Evolutionary conservation across 2,113 vertebrate species (phyloP), one percentile per base, ranked within the genome.

Genomic region (Salvelinus namaycush): DNA sequence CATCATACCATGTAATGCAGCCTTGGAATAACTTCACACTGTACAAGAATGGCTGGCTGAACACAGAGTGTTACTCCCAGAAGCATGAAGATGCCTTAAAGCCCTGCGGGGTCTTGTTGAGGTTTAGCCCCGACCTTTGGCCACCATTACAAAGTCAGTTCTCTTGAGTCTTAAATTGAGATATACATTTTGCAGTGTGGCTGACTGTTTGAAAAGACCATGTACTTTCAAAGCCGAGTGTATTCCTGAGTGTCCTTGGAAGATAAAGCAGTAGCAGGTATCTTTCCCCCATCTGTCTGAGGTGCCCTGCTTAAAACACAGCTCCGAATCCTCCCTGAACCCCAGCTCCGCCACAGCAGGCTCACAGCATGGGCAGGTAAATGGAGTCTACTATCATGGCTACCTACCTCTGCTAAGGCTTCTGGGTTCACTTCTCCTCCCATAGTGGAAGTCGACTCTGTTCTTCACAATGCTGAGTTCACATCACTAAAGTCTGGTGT

Each of bases 291-390:
- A 26, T 27, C 24, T 26, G 26, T 16, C 26, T 26, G 3, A 67
- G 11, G 26, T 27, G 24, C 13, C n/a, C 12, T 22, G 65, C 9
- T 67, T 67, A 31, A 26, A 26, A 27, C 26, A 66, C 26, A 13
- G 11, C 64, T 66, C 7, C 5, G 69, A 71, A 71, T 27, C 26
- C 44, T 51, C 48, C 48, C 69, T 71, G 44, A 62, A 62, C 49
- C 69, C 48, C 51, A 57, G 49, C 22, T 24, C 51, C 24, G 1
- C 39, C 70, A 72, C 70, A 72, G 70, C 51, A 72, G 70, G 70
- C 26, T 27, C 27, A 57, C 70, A 72, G 70, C 70, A 72, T 51
- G 70, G 70, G 49, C 49, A 48, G 22, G n/a, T 22, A 62, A 62
- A 62, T 22, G 16, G 18, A 62, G 59, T 24, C 59, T 62, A 57